Percentiles rank a stretch among this genome's conserved stretches.
Evolutionary conservation across 1,140 invertebrate genomes (phyloP).

Genomic region (Drosophila rhopaloa): DNA sequence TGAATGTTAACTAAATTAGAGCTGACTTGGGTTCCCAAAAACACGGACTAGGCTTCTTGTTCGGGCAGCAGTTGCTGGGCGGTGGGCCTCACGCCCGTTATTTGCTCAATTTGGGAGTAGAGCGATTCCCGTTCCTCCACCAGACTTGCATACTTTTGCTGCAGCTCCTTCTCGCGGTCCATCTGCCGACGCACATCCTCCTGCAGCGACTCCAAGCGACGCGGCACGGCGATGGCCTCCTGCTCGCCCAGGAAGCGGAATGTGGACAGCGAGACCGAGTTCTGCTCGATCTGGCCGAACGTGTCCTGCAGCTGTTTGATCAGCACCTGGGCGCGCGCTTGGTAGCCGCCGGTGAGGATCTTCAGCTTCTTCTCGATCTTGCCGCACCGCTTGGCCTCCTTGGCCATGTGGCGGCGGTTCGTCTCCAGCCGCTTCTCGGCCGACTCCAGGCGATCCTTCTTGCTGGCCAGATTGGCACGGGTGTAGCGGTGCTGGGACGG

Average conservation of each 20-base stretch:
- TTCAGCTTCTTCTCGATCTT: constrained; percentile 99
- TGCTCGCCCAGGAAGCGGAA: constrained; percentile 96
- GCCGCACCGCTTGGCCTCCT: constrained; percentile 97
- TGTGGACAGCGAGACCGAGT: constrained; percentile 94
- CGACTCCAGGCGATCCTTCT: constrained; percentile 97
- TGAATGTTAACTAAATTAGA: constrained; percentile 21
- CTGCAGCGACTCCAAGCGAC: constrained; percentile 93
- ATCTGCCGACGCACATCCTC: constrained; percentile 97
- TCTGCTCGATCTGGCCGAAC: constrained; percentile 95
- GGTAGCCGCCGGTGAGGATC: constrained; percentile 96
- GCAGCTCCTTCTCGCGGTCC: constrained; percentile 94
- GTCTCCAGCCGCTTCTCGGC: constrained; percentile 96
- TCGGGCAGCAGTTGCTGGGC: constrained; percentile 53
- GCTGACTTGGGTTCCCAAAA: neutral
- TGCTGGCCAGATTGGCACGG: constrained; percentile 96
- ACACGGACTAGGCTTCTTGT: constrained; percentile 6
- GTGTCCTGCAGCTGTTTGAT: constrained; percentile 95
- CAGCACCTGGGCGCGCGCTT: constrained; percentile 92
- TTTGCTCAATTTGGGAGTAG: constrained; percentile 49
- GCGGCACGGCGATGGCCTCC: constrained; percentile 95
- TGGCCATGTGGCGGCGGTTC: constrained; percentile 97
- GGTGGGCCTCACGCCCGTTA: constrained; percentile 53
- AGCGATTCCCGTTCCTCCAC: constrained; percentile 66
- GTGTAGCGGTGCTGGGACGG: constrained; percentile 96
- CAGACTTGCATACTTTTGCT: constrained; percentile 85